These are phyloP conservation scores for Etia nguti DNA, from an alignment of 2,113 vertebrate species.

Conservation along the genomic window DNA sequence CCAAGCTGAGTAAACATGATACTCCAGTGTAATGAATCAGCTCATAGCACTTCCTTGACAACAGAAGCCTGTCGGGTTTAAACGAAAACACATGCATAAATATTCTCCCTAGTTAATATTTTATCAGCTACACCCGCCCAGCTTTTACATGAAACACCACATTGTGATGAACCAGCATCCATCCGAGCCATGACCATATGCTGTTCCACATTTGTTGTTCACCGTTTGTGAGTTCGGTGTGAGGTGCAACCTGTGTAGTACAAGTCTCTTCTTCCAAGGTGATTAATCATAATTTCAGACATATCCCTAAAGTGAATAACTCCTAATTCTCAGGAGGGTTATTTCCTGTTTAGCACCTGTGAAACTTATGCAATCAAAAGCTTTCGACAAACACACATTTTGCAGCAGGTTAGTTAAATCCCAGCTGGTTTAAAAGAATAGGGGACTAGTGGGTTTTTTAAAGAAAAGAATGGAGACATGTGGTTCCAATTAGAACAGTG, in stretches of 20 bases:
- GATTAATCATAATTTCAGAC: constrained; percentile 63
- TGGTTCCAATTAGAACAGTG: constrained; percentile 64
- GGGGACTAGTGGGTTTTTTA: constrained; percentile 21
- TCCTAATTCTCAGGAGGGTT: constrained; percentile 40
- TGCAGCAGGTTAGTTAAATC: constrained; percentile 31
- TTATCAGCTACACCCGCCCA: constrained; percentile 16
- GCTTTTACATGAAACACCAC: constrained; percentile 16
- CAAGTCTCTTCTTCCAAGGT: constrained; percentile 2
- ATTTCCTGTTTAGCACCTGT: constrained; percentile 17
- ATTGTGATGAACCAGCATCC: constrained; percentile 51
- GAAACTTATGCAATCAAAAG: constrained; percentile 5
- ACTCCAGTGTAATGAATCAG: constrained; percentile 49
- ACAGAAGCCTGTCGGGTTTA: constrained; percentile 43
- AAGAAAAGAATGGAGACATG: constrained; percentile 46
- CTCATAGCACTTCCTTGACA: constrained; percentile 50
- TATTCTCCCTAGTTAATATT: constrained; percentile 55
- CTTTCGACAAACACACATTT: constrained; percentile 24
- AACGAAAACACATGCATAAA: constrained; percentile 55
- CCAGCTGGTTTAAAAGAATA: constrained; percentile 34
- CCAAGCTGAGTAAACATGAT: constrained; percentile 56
- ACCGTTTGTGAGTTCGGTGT: neutral
- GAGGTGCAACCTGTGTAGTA: constrained; percentile 16
- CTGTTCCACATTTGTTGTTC: constrained; percentile 31
- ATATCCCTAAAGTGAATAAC: neutral
- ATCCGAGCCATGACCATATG: constrained; percentile 45